Percentiles rank a stretch among this genome's conserved stretches.
Conservation (phyloP, 2,113 vertebrate genomes). For the Psophia crepitans region DNA sequence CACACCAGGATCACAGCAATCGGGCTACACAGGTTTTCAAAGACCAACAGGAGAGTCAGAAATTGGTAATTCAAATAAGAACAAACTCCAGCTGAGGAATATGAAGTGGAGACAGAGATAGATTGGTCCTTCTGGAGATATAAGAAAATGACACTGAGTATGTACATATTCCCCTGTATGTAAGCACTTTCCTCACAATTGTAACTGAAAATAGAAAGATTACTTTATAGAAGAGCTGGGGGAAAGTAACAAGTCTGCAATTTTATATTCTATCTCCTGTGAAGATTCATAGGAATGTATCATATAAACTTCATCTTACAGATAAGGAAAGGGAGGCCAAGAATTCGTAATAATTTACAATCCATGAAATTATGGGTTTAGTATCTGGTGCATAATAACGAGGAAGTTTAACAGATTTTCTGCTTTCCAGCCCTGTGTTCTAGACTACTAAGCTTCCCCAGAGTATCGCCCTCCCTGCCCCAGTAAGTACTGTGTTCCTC, state of each 20-base stretch:
- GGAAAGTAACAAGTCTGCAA: neutral
- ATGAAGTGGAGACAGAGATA: neutral
- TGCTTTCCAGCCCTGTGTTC: neutral
- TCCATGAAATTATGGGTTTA: no score
- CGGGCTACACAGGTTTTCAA: neutral
- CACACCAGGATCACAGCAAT: neutral
- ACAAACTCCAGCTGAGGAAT: neutral
- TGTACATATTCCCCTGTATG: neutral
- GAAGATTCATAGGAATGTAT: neutral
- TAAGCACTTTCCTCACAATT: neutral
- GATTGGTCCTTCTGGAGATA: neutral
- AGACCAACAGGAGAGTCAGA: neutral
- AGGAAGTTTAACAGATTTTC: neutral
- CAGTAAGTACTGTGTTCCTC: neutral
- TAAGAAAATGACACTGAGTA: neutral
- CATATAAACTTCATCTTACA: neutral
- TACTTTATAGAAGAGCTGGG: neutral
- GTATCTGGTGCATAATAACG: neutral
- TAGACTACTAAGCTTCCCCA: neutral
- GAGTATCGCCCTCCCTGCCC: neutral
- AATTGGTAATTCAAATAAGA: neutral
- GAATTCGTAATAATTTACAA: neutral
- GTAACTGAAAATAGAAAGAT: neutral
- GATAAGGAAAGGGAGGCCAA: neutral
- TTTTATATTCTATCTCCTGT: neutral